Percentiles rank a stretch among this genome's conserved stretches.
Evolutionary conservation across 1,140 invertebrate species (phyloP).

Genomic region (Helicoverpa armigera): DNA sequence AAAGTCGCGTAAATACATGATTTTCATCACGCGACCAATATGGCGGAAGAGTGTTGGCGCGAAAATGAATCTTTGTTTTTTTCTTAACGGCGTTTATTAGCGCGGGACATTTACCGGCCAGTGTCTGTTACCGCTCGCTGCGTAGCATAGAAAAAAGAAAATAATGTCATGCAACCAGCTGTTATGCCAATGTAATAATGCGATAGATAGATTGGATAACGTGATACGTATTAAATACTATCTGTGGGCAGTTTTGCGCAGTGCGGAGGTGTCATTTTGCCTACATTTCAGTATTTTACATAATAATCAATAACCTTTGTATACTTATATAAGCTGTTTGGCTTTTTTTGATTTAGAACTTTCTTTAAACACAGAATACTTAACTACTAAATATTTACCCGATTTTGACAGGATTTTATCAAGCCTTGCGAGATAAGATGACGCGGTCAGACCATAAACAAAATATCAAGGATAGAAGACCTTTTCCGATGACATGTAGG

Average conservation of each 20-base stretch:
- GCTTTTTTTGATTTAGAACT: too few species aligned
- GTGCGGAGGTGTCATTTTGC: not conserved
- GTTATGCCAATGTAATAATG: constrained; percentile 37
- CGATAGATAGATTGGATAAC: constrained; percentile 42
- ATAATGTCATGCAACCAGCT: constrained; percentile 49
- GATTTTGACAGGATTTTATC: not conserved
- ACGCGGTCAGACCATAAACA: not conserved
- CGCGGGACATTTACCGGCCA: constrained; percentile 50
- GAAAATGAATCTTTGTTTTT: constrained; percentile 50
- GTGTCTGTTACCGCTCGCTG: constrained; percentile 46
- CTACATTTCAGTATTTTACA: too few species aligned
- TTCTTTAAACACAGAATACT: too few species aligned
- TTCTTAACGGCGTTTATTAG: constrained; percentile 47
- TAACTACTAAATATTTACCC: too few species aligned
- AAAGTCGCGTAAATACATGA: constrained; percentile 49
- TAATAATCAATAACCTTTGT: too few species aligned
- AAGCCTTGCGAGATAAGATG: not conserved
- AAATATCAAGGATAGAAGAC: constrained; percentile 48
- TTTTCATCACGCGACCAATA: constrained; percentile 48
- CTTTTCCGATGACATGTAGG: constrained; percentile 61
- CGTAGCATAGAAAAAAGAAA: constrained; percentile 45
- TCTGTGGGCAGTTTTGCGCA: not conserved
- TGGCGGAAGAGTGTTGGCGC: constrained; percentile 48
- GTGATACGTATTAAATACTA: constrained; percentile 16
- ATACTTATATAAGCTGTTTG: too few species aligned